A percentile compares a stretch with the other conserved stretches of the same genome.
phyloP scores from a whole-genome alignment of 1,140 invertebrate genomes.

The Chelonus insularis region DNA sequence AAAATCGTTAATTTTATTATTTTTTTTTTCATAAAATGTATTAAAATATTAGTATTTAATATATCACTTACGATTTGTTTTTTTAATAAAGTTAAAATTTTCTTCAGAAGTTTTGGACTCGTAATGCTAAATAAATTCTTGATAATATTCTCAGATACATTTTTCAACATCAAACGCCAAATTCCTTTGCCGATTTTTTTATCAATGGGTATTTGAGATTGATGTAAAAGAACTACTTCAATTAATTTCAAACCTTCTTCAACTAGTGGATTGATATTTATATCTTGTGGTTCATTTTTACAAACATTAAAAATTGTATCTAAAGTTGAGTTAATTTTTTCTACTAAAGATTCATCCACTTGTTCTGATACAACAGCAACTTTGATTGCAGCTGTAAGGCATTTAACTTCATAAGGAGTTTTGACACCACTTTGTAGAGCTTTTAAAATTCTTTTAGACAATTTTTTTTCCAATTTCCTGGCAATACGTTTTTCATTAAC shows the following conservation, averaged over 20 bases:
- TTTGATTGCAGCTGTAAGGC: slow-evolving; percentile 35
- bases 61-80: too few relatives aligned
- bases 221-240: slow-evolving; percentile 34
- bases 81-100: slow-evolving; percentile 27
- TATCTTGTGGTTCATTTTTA: not conserved
- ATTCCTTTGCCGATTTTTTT: slow-evolving; percentile 27
- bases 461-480: too few relatives aligned
- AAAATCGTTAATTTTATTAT: not conserved
- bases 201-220: slow-evolving; percentile 28
- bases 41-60: too few relatives aligned
- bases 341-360: slow-evolving; percentile 30
- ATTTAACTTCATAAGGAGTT: slow-evolving; percentile 28
- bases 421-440: slow-evolving; percentile 24
- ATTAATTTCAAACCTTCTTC: slow-evolving; percentile 35
- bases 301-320: slow-evolving; percentile 35
- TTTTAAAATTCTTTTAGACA: slow-evolving; percentile 28
- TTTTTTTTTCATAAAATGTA: not conserved
- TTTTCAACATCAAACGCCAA: slow-evolving; percentile 34
- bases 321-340: slow-evolving; percentile 28
- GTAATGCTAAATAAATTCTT: slow-evolving; percentile 30
- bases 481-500: too few relatives aligned
- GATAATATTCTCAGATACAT: slow-evolving; percentile 33
- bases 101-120: slow-evolving; percentile 25
- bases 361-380: slow-evolving; percentile 22
- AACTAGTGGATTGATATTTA: slow-evolving; percentile 25